phyloP scores from a whole-genome alignment of 2,888 invertebrate genomes.

The Mycalesis mineus region DNA sequence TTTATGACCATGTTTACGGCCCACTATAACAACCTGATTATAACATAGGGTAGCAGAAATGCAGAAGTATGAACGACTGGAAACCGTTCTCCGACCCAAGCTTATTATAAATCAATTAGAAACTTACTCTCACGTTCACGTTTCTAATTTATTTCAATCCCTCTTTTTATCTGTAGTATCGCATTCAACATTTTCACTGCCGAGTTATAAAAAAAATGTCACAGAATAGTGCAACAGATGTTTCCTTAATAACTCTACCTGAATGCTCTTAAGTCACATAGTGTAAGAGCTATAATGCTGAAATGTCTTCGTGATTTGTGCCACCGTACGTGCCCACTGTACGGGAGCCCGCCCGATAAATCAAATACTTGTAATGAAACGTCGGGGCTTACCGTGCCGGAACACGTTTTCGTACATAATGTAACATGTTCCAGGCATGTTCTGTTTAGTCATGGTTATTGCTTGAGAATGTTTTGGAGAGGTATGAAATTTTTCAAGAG shows the following conservation, averaged over 20 bases:
- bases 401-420: slow-evolving; percentile 37
- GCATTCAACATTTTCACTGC: too few species aligned
- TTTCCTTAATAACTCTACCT: not conserved
- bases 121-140: too few species aligned
- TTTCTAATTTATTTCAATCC: too few species aligned
- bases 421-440: slow-evolving; percentile 38
- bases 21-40: too few species aligned
- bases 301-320: slow-evolving; percentile 11
- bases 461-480: slow-evolving; percentile 22
- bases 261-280: not conserved
- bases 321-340: slow-evolving; percentile 46
- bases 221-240: too few species aligned
- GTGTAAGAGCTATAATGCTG: slow-evolving; percentile 7
- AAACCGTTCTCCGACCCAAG: too few species aligned
- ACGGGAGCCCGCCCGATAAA: slow-evolving; percentile 54
- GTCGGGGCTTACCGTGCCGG: slow-evolving; percentile 45
- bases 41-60: too few species aligned
- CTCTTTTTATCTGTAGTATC: too few species aligned
- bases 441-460: slow-evolving; percentile 30
- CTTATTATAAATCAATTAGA: too few species aligned
- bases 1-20: too few species aligned
- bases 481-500: slow-evolving; percentile 36
- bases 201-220: too few species aligned
- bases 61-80: too few species aligned
- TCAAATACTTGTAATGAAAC: slow-evolving; percentile 71